A percentile compares a stretch with the other conserved stretches of the same genome.
These are phyloP conservation scores for Spongilla lacustris DNA, from an alignment of 37 sponge, comb jelly and placozoan species.

Conservation along the genomic window DNA sequence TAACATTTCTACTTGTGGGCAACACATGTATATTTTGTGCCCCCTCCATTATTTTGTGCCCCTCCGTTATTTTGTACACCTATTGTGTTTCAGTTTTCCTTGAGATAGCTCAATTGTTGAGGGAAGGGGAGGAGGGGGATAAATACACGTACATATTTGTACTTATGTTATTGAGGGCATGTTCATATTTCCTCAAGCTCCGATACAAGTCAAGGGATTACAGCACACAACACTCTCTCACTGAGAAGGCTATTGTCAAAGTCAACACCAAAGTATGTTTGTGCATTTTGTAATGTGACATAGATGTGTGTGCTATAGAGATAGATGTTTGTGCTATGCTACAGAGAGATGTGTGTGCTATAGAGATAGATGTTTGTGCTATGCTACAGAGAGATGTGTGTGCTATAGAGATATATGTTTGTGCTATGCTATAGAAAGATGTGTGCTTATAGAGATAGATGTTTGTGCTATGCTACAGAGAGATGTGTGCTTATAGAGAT, in stretches of 20 bases:
- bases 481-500: not conserved
- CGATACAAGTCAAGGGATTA: constrained; percentile 75
- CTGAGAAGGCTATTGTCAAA: constrained; percentile 63
- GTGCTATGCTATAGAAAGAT: no score
- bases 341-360: not conserved
- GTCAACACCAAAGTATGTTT: constrained; percentile 65
- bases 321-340: not conserved
- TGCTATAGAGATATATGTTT: not conserved
- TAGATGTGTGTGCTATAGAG: no score
- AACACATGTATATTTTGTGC: no score
- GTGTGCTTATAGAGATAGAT: no score
- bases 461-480: not conserved
- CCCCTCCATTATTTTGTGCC: no score
- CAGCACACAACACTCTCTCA: constrained; percentile 6
- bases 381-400: not conserved
- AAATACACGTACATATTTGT: no score
- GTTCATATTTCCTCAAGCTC: constrained; percentile 6
- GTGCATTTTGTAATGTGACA: not conserved
- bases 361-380: not conserved
- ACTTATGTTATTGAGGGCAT: not conserved
- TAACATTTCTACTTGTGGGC: no score
- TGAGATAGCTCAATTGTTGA: no score
- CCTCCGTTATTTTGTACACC: no score
- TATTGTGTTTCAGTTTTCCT: no score
- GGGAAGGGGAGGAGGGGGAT: no score